These are phyloP conservation scores for Danio rerio DNA, from an alignment of 2,113 vertebrate species.

Conservation along the genomic window DNA sequence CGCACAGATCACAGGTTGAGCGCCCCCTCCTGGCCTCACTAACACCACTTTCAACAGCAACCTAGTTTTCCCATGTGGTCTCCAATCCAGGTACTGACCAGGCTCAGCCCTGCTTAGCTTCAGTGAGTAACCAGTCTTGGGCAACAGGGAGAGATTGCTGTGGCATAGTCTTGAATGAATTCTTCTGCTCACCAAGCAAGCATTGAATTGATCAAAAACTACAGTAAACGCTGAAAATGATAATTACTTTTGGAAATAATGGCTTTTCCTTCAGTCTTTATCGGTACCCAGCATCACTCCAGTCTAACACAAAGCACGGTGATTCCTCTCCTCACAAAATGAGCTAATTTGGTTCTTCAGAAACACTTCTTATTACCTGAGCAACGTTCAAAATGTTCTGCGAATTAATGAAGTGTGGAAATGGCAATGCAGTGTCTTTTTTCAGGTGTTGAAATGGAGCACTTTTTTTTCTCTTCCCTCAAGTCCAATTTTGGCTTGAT, in stretches of 20 bases:
- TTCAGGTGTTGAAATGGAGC: background rate
- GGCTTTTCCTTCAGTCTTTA: constrained; percentile 4
- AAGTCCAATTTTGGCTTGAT: background rate
- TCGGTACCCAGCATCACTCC: background rate
- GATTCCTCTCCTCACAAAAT: background rate
- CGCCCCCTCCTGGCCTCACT: no score
- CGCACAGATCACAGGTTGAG: no score
- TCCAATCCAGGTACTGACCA: no score
- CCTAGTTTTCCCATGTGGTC: no score
- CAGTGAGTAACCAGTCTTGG: no score
- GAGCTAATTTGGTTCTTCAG: background rate
- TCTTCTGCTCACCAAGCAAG: background rate
- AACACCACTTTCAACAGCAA: no score
- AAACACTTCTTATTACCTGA: constrained; percentile 11
- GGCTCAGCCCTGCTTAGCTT: no score
- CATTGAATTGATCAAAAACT: background rate
- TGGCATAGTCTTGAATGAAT: background rate
- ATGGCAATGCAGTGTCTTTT: background rate
- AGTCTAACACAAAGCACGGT: background rate
- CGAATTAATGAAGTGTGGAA: constrained; percentile 31
- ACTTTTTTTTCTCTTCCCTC: background rate
- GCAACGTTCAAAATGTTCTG: background rate
- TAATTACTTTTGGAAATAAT: background rate
- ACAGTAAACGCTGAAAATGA: background rate
- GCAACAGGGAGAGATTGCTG: no score